A percentile compares a stretch with the other conserved stretches of the same genome.
Conservation (phyloP, 2,113 vertebrate species). For the Ursus arctos region DNA sequence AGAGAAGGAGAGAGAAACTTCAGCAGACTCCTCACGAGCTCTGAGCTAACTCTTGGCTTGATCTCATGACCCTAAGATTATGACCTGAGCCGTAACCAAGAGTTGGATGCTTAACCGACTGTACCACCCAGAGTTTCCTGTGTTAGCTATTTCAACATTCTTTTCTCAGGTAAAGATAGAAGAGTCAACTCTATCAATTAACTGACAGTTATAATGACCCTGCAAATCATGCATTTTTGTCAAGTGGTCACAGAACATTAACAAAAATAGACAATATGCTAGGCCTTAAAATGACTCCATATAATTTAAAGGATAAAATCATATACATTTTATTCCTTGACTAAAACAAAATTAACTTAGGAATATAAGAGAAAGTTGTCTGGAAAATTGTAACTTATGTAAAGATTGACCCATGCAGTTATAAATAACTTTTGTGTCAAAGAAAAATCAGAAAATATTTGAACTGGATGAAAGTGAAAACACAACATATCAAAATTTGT, state of each 20-base stretch:
- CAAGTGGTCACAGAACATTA: not conserved
- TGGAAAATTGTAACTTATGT: not conserved
- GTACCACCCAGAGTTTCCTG: not conserved
- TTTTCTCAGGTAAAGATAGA: not conserved
- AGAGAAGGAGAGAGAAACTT: not conserved
- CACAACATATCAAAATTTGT: not conserved
- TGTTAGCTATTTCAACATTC: not conserved
- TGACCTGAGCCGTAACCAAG: not conserved
- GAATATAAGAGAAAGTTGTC: not conserved
- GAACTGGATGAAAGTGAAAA: not conserved
- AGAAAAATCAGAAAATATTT: constrained; percentile 17
- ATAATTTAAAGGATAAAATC: constrained; percentile 17
- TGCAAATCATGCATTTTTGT: not conserved
- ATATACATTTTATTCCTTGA: not conserved
- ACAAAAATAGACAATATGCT: not conserved
- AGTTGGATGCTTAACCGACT: not conserved
- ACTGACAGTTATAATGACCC: not conserved
- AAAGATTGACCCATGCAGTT: not conserved
- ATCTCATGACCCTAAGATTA: not conserved
- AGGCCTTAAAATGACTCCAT: not conserved
- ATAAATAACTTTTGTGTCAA: not conserved
- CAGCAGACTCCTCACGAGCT: not conserved
- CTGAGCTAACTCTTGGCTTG: not conserved
- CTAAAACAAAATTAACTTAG: not conserved
- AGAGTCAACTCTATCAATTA: not conserved